Percentiles rank a stretch among this genome's conserved stretches.
Evolutionary conservation across 2,113 vertebrate genomes (phyloP).

Genomic region (Puffinus mauretanicus): DNA sequence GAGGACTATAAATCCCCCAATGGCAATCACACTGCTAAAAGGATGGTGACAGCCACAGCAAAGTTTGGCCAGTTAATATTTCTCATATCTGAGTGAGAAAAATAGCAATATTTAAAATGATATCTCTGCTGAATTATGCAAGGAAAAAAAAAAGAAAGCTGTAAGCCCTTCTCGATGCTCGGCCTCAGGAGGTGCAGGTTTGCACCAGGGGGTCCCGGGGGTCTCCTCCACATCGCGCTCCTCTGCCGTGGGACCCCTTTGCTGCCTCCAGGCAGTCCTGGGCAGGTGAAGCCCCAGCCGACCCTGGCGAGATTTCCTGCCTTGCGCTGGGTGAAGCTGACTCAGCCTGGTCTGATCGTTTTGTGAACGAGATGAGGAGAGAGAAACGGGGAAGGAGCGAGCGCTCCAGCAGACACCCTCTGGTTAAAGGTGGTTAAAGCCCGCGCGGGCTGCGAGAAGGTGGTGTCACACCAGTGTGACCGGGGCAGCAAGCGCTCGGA

Average conservation of each 20-base stretch:
- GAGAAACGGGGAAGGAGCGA: rapidly evolving
- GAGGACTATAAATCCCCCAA: constrained; percentile 5
- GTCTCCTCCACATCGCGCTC: neutral
- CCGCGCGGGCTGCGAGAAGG: rapidly evolving
- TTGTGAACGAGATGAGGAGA: neutral
- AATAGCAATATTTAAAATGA: constrained; percentile 38
- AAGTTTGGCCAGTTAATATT: constrained; percentile 53
- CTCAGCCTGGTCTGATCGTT: neutral
- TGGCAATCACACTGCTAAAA: constrained; percentile 21
- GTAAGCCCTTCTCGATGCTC: rapidly evolving
- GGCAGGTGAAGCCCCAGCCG: neutral
- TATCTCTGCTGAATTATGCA: neutral
- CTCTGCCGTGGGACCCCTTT: neutral
- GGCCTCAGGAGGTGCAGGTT: neutral
- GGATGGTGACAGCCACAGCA: constrained; percentile 41
- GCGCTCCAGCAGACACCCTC: neutral
- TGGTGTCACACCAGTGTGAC: neutral
- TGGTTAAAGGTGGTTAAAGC: neutral
- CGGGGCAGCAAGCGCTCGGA: rapidly evolving
- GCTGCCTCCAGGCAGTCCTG: neutral
- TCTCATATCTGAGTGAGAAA: constrained; percentile 35
- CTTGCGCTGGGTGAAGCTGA: too few species aligned
- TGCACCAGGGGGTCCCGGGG: neutral
- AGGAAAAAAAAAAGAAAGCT: neutral
- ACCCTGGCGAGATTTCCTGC: neutral